Base-by-base conservation (phyloP, 2,113 vertebrate genomes). In the Dendrocopos noguchii region DNA sequence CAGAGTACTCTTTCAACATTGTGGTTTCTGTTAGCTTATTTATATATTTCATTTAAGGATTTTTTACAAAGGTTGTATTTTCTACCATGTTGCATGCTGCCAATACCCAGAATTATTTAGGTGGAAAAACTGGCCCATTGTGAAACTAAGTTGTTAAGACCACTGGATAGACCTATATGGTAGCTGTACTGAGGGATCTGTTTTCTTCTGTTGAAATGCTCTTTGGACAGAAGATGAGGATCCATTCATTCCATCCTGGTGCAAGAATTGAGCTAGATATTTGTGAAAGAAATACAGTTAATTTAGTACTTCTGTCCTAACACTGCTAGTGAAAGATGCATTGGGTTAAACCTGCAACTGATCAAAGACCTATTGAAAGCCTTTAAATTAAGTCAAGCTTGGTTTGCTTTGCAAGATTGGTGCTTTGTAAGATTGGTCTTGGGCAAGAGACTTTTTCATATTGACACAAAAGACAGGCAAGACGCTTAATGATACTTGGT, bases 381-480 rank as follows among this genome's bases (percentile, higher is more conserved):
- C 42, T 21, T 78, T 78, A 65, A 44, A 44, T 85, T 88, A 83
- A 70, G 47, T 84, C 65, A 68, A 29, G 21, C 29, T 52, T 66
- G 20, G 50, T 46, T 21, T 87, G 63, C 76, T 22, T 74, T 39
- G 25, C 47, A 86, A 74, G 68, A 52, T 12, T 79, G 33, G 17
- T 20, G 68, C 14, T 55, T 83, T 52, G 8, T 42, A 39, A 39
- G 36, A 39, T 31, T 92, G 17, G 8, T 80, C 81, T 88, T 39
- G 88, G 66, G 24, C 10, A 74, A 70, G 53, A 53, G 10, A 6
- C 14, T 81, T 90, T 87, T 66, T 89, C 46, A 50, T 15, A n/a
- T 42, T 82, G 55, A 87, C 27, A 75, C 9, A 84, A 85, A 94
- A 7, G 19, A 29, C 25, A 79, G 55, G 46, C 34, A 65, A 95